Percentiles rank a stretch among this genome's conserved stretches.
Evolutionary conservation across 2,888 invertebrate species (phyloP).

Genomic region (Psylliodes chrysocephalus): DNA sequence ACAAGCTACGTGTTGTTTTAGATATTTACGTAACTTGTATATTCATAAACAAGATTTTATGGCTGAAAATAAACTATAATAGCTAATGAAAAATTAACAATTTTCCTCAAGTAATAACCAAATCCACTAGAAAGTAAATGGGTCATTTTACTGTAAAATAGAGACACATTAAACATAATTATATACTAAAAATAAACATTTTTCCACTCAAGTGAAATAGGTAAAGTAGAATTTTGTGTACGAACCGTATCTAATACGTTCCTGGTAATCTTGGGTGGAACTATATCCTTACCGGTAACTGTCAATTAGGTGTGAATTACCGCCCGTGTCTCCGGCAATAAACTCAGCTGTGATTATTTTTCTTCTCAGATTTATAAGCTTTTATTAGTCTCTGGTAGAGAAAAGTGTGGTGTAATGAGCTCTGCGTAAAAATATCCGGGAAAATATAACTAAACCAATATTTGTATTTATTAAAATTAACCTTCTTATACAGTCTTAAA

Average conservation of each 20-base stretch:
- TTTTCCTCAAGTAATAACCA: slow-evolving; percentile 14
- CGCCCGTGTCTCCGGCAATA: slow-evolving; percentile 50
- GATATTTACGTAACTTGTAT: too few relatives aligned
- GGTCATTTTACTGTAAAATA: slow-evolving; percentile 10
- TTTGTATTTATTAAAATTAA: too few relatives aligned
- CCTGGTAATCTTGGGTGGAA: slow-evolving; percentile 50
- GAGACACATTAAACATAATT: slow-evolving; percentile 15
- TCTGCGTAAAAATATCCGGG: slow-evolving; percentile 32
- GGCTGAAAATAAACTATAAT: neutral
- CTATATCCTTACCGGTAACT: slow-evolving; percentile 62
- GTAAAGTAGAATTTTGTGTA: slow-evolving; percentile 15
- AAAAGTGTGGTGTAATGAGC: slow-evolving; percentile 40
- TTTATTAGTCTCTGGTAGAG: slow-evolving; percentile 41
- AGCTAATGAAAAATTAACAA: slow-evolving; percentile 7
- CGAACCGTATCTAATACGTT: slow-evolving; percentile 21
- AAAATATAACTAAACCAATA: too few relatives aligned
- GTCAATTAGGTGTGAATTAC: slow-evolving; percentile 65
- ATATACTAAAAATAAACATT: slow-evolving; percentile 22
- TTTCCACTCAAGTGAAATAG: slow-evolving; percentile 20
- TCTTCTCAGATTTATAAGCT: slow-evolving; percentile 48
- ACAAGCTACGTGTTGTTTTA: too few relatives aligned
- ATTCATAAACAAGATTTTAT: neutral
- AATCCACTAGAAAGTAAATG: slow-evolving; percentile 30
- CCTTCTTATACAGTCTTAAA: too few relatives aligned
- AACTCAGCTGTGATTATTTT: slow-evolving; percentile 51